A percentile compares a stretch with the other conserved stretches of the same genome.
Evolutionary conservation across 1,140 invertebrate species (phyloP).

Genomic region (Glomeris maerens): DNA sequence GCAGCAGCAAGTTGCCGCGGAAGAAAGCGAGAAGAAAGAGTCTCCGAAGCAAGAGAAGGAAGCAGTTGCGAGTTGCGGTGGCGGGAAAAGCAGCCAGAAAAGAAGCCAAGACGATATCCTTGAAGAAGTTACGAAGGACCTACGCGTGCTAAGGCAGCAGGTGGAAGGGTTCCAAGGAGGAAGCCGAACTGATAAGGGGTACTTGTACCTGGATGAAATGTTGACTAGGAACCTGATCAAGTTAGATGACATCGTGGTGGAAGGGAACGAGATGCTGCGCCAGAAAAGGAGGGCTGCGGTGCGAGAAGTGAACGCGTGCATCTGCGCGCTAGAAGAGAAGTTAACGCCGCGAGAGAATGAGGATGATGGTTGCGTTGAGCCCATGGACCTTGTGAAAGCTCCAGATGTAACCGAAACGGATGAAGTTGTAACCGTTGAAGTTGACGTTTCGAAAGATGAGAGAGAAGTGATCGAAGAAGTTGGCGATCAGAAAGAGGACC

Average conservation of each 20-base stretch:
- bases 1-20: no score
- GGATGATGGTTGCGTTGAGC: no score
- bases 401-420: no score
- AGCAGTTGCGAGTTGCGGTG: neutral
- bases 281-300: constrained; percentile 72
- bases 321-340: constrained; percentile 57
- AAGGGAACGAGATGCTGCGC: constrained; percentile 74
- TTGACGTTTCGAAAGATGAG: no score
- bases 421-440: no score
- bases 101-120: constrained; percentile 36
- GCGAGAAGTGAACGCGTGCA: constrained; percentile 68
- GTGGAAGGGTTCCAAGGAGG: constrained; percentile 63
- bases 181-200: constrained; percentile 63
- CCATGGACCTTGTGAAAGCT: no score
- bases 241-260: constrained; percentile 79
- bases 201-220: constrained; percentile 85
- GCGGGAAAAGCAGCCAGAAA: neutral
- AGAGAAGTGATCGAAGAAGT: no score
- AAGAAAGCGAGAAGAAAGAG: no score
- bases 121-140: constrained; percentile 60
- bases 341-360: no score
- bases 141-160: constrained; percentile 54
- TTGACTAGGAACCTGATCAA: constrained; percentile 78
- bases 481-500: no score
- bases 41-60: no score